These are phyloP conservation scores for Chascanopsetta lugubris DNA, from an alignment of 2,113 vertebrate genomes.

Conservation along the genomic window DNA sequence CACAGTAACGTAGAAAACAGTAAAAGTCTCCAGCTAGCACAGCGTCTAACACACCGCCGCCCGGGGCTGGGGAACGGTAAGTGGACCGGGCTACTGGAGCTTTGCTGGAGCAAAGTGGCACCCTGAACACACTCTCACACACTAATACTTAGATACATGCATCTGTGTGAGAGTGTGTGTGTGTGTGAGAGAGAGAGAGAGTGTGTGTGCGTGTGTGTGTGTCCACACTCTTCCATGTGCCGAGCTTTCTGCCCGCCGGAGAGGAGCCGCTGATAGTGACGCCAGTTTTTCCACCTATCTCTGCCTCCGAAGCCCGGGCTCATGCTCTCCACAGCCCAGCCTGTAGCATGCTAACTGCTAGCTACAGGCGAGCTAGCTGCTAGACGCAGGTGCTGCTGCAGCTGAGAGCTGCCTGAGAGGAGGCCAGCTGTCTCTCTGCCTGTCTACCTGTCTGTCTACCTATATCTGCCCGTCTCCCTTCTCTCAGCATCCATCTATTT, in stretches of 20 bases:
- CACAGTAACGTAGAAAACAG: conserved; percentile 47
- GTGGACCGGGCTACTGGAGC: conserved; percentile 62
- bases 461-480: too few relatives aligned
- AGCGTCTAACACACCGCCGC: conserved; percentile 59
- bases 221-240: background rate
- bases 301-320: background rate
- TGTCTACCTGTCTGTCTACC: too few relatives aligned
- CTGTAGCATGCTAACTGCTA: conserved; percentile 1
- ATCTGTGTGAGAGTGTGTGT: background rate
- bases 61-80: conserved; percentile 80
- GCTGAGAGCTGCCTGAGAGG: too few relatives aligned
- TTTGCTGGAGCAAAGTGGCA: conserved; percentile 52
- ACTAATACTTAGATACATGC: background rate
- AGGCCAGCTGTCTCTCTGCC: too few relatives aligned
- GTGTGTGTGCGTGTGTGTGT: background rate
- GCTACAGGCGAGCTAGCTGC: too few relatives aligned
- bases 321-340: background rate
- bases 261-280: background rate
- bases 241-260: background rate
- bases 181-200: background rate
- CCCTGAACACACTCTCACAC: background rate
- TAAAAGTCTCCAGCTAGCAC: conserved; percentile 59
- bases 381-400: too few relatives aligned
- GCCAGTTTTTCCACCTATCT: too few relatives aligned
- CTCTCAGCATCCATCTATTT: too few relatives aligned